Percentiles rank a stretch among this genome's conserved stretches.
Conservation (phyloP, 2,113 vertebrate genomes). For the Elephas maximus region DNA sequence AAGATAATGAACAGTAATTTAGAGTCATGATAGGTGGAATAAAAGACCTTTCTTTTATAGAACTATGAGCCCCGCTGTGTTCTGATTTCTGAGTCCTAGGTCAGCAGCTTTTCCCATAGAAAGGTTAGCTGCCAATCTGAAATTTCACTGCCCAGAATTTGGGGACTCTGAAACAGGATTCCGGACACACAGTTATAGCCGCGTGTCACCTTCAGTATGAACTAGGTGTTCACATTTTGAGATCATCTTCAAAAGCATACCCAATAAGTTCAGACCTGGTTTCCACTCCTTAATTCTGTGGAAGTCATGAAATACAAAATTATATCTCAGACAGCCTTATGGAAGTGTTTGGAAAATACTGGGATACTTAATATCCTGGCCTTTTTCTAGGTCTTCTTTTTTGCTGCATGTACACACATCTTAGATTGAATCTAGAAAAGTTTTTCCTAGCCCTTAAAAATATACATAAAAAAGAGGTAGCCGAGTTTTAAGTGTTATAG, state of each 20-base stretch:
- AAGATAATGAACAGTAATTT: neutral
- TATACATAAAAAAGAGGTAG: neutral
- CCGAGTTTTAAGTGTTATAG: neutral
- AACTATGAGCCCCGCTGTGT: neutral
- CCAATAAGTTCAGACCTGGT: constrained; percentile 81
- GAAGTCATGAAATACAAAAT: constrained; percentile 77
- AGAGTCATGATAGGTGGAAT: neutral
- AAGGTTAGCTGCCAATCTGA: neutral
- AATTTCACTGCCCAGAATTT: neutral
- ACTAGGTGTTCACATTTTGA: constrained; percentile 71
- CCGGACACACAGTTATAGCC: neutral
- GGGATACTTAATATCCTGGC: neutral
- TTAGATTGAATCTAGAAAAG: neutral
- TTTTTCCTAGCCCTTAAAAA: neutral
- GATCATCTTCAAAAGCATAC: constrained; percentile 82
- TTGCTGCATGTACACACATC: neutral
- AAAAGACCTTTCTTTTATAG: neutral
- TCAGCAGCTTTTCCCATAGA: neutral
- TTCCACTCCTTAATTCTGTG: constrained; percentile 77
- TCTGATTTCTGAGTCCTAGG: neutral
- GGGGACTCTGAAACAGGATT: neutral
- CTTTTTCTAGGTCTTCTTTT: neutral
- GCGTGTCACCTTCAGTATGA: neutral
- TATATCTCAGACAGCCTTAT: neutral
- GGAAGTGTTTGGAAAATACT: neutral